These are phyloP conservation scores for Colinus virginianus DNA, from an alignment of 2,113 vertebrate species.

Conservation along the genomic window DNA sequence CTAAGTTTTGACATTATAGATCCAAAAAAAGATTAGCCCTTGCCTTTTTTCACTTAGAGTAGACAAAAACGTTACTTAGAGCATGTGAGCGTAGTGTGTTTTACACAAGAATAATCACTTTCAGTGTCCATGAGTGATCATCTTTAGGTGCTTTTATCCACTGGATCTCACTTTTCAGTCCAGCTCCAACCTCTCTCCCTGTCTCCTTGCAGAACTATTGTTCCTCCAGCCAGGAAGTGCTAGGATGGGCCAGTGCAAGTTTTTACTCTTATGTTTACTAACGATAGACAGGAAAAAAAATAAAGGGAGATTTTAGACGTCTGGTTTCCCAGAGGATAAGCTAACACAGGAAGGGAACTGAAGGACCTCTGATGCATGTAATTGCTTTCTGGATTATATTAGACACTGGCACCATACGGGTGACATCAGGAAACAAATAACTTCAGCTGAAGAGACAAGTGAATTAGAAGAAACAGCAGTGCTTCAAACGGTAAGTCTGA, in stretches of 20 bases:
- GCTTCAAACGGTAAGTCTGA: background rate
- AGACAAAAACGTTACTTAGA: background rate
- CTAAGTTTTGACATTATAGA: background rate
- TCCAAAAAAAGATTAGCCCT: background rate
- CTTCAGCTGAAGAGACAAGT: background rate
- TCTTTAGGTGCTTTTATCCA: background rate
- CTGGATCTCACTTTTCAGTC: background rate
- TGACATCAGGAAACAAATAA: background rate
- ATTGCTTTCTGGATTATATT: conserved; percentile 11
- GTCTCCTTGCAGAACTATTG: background rate
- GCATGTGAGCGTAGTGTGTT: background rate
- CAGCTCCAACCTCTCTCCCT: background rate
- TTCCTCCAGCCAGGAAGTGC: background rate
- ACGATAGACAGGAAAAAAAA: background rate
- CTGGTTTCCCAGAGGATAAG: background rate
- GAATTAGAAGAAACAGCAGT: background rate
- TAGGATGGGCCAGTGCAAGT: background rate
- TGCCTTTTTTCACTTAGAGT: background rate
- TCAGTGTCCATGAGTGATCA: background rate
- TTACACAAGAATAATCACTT: background rate
- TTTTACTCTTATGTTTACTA: background rate
- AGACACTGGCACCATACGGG: background rate
- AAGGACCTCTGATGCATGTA: background rate
- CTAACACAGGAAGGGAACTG: background rate
- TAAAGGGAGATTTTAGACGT: background rate